Evolutionary conservation across 2,888 invertebrate genomes (phyloP).

Genomic region (Salticus scenicus): DNA sequence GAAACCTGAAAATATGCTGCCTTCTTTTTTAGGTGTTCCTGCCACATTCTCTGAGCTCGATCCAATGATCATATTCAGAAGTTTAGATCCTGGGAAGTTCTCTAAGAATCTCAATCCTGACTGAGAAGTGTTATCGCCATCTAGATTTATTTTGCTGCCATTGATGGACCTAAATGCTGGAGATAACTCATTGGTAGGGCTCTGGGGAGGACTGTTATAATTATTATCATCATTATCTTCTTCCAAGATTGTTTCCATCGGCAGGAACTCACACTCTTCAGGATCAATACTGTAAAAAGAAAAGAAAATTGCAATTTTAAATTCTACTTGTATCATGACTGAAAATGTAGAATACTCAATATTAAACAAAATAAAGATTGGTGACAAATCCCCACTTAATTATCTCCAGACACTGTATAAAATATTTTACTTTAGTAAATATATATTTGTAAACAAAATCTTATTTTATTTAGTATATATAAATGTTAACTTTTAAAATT

Average conservation of each 20-base stretch:
- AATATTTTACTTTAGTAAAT: too few species aligned
- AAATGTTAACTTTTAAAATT: too few species aligned
- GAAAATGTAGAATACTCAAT: too few species aligned
- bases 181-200: slow-evolving; percentile 66
- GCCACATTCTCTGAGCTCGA: slow-evolving; percentile 62
- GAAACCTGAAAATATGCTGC: slow-evolving; percentile 58
- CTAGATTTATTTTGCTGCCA: slow-evolving; percentile 44
- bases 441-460: too few species aligned
- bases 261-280: slow-evolving; percentile 71
- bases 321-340: too few species aligned
- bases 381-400: too few species aligned
- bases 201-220: slow-evolving; percentile 69
- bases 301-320: neutral
- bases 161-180: slow-evolving; percentile 47
- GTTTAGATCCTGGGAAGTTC: slow-evolving; percentile 58
- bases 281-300: slow-evolving; percentile 66
- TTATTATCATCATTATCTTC: slow-evolving; percentile 66
- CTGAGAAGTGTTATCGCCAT: slow-evolving; percentile 56
- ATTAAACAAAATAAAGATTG: too few species aligned
- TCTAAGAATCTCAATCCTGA: slow-evolving; percentile 58
- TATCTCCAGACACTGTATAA: too few species aligned
- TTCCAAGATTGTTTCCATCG: slow-evolving; percentile 69
- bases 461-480: too few species aligned
- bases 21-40: slow-evolving; percentile 56
- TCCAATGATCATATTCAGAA: slow-evolving; percentile 69